phyloP scores from a whole-genome alignment of 2,113 vertebrate species.

The Salvelinus alpinus region DNA sequence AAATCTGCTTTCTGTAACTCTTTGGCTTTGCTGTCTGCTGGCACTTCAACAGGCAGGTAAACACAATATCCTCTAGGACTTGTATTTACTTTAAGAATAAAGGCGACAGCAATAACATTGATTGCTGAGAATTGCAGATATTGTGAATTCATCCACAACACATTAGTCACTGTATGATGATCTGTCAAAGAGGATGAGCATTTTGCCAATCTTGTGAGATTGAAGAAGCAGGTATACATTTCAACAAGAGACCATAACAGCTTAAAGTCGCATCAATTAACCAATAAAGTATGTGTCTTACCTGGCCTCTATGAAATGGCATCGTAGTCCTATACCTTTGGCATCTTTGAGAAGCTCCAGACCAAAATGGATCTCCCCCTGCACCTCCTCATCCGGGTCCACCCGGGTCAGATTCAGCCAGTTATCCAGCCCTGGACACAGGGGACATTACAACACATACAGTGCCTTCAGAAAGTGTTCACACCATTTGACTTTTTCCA shows the following conservation, averaged over 20 bases:
- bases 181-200: neutral
- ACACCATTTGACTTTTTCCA: too few relatives aligned
- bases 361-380: conserved; percentile 84
- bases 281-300: conserved; percentile 23
- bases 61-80: neutral
- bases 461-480: too few relatives aligned
- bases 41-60: neutral
- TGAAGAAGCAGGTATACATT: too few relatives aligned
- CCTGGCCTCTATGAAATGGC: conserved; percentile 86
- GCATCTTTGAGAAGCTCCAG: conserved; percentile 68
- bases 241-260: neutral
- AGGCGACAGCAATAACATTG: neutral
- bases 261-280: neutral
- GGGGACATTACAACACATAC: neutral
- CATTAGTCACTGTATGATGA: too few relatives aligned
- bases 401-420: conserved; percentile 87
- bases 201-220: neutral
- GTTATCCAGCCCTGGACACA: conserved; percentile 77
- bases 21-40: neutral
- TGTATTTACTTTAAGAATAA: neutral
- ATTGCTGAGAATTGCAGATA: too few relatives aligned
- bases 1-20: neutral
- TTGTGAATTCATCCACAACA: too few relatives aligned
- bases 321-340: conserved; percentile 70
- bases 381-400: conserved; percentile 84